These are phyloP conservation scores for Ommatoiulus sabulosus DNA, from an alignment of 2,888 invertebrate species.

Conservation along the genomic window DNA sequence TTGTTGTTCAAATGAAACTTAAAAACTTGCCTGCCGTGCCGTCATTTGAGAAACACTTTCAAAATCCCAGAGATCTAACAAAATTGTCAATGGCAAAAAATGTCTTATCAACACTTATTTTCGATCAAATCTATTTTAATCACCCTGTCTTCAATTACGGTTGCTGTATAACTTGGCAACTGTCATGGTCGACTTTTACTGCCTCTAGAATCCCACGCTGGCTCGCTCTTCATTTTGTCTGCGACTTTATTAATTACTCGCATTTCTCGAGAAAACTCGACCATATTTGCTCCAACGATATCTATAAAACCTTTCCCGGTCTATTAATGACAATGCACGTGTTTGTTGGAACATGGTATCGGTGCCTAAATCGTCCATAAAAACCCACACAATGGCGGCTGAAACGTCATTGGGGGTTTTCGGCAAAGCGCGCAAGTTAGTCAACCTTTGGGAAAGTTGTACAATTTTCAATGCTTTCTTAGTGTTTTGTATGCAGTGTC, in stretches of 20 bases:
- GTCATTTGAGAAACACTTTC: no score
- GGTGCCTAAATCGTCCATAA: neutral
- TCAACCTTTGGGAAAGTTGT: no score
- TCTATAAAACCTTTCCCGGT: neutral
- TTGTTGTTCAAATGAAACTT: no score
- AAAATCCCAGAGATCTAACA: no score
- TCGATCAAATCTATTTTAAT: no score
- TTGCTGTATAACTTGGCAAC: no score
- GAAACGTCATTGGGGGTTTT: neutral
- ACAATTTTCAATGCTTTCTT: no score
- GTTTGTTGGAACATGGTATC: neutral
- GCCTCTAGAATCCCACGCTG: neutral
- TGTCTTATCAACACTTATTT: no score
- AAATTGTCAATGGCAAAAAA: no score
- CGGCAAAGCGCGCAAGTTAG: no score
- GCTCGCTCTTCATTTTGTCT: neutral
- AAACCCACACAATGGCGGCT: neutral
- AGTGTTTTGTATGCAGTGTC: no score
- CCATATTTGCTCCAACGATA: neutral
- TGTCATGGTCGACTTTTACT: neutral
- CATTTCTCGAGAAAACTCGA: neutral
- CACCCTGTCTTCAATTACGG: neutral
- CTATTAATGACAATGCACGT: conserved; percentile 3
- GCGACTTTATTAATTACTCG: neutral
- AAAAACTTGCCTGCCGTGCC: no score